Evolutionary conservation across 2,113 vertebrate genomes (phyloP).

Genomic region (Neolamprologus devosi): DNA sequence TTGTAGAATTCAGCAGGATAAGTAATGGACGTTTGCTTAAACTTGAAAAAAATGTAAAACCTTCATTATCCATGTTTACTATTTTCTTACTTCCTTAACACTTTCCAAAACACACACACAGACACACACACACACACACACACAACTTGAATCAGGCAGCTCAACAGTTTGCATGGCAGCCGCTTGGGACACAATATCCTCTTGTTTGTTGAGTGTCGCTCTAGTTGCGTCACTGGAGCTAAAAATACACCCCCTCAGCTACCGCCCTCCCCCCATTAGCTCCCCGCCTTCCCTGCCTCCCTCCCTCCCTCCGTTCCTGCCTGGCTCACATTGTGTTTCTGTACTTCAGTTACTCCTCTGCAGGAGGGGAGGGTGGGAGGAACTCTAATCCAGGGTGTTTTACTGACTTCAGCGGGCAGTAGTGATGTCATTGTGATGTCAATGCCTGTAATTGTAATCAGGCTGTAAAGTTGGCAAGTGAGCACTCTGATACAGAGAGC

Average conservation of each 20-base stretch:
- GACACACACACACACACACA: not conserved
- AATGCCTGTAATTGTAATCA: constrained; percentile 82
- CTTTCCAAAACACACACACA: not conserved
- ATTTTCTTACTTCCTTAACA: not conserved
- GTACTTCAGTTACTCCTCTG: constrained; percentile 5
- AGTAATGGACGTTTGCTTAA: not conserved
- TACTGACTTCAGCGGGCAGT: constrained; percentile 76
- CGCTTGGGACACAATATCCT: constrained; percentile 65
- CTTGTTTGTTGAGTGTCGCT: constrained; percentile 65
- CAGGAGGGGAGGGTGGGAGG: not conserved
- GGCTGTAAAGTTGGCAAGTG: constrained; percentile 37
- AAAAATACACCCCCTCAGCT: constrained; percentile 59
- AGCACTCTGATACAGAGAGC: constrained; percentile 7
- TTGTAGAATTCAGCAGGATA: not conserved
- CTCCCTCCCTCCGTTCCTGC: not conserved
- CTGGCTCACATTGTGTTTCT: constrained; percentile 31
- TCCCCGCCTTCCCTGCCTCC: not conserved
- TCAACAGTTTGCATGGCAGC: constrained; percentile 39
- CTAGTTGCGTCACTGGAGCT: constrained; percentile 66
- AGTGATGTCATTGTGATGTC: constrained; percentile 95
- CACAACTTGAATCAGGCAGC: not conserved
- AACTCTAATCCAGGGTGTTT: constrained; percentile 61
- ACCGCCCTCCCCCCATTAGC: not conserved
- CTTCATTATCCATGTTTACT: not conserved
- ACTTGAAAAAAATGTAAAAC: not conserved